These are phyloP conservation scores for Prorops nasuta DNA, from an alignment of 1,140 invertebrate species.

Conservation along the genomic window DNA sequence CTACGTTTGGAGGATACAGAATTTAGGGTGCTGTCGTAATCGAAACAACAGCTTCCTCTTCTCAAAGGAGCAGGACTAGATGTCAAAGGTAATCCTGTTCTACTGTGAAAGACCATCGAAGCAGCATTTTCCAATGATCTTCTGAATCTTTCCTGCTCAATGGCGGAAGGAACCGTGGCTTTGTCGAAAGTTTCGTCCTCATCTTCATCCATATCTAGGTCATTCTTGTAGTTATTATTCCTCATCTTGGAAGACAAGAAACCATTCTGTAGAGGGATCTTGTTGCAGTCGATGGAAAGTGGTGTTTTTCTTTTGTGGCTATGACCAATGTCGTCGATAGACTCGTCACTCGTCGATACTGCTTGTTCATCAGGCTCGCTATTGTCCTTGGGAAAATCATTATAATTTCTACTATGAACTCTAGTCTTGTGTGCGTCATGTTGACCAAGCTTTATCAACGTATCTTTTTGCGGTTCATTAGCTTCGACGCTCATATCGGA, in stretches of 20 bases:
- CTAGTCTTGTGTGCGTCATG: neutral
- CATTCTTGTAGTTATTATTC: conserved; percentile 8
- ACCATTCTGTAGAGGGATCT: conserved; percentile 11
- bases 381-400: too few species aligned
- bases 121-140: conserved; percentile 75
- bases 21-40: conserved; percentile 81
- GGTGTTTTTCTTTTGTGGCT: neutral
- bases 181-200: conserved; percentile 44
- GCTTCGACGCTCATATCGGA: conserved; percentile 11
- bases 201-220: conserved; percentile 14
- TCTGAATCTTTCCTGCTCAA: conserved; percentile 73
- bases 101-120: conserved; percentile 81
- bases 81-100: conserved; percentile 80
- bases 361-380: neutral
- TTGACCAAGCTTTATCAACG: conserved; percentile 41
- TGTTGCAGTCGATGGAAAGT: neutral
- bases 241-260: conserved; percentile 22
- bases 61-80: conserved; percentile 83
- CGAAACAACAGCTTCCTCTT: conserved; percentile 75
- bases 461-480: conserved; percentile 30
- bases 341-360: neutral
- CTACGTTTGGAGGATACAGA: conserved; percentile 76
- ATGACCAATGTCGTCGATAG: neutral
- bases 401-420: neutral
- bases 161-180: conserved; percentile 64